Conservation (phyloP, 92 coral and sea anemone species). For the Palythoa grandis region DNA sequence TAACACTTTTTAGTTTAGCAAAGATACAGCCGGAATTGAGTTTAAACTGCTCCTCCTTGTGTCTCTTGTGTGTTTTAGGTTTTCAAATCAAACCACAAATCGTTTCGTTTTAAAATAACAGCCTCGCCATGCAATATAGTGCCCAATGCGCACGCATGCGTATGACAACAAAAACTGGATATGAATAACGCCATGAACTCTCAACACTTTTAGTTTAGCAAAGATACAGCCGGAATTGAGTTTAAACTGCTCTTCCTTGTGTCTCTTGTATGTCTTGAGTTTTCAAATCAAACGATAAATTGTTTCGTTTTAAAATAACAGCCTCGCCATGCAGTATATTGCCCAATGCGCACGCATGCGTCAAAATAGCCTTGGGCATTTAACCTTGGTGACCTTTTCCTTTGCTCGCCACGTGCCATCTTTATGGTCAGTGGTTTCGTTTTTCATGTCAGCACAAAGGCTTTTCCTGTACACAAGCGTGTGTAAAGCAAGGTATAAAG, state of each 20-base stretch:
- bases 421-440: slow-evolving; percentile 23
- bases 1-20: background rate
- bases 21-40: background rate
- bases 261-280: background rate
- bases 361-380: slow-evolving; percentile 6
- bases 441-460: slow-evolving; percentile 21
- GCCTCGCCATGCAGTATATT: background rate
- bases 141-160: background rate
- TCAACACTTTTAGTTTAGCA: background rate
- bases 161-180: background rate
- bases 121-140: background rate
- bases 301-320: background rate
- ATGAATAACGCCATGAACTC: background rate
- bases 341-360: background rate
- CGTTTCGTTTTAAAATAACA: background rate
- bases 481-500: background rate
- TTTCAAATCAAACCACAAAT: background rate
- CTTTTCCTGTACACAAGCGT: slow-evolving; percentile 16
- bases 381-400: slow-evolving; percentile 29
- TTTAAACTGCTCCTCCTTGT: background rate
- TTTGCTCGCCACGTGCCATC: slow-evolving; percentile 33
- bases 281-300: background rate
- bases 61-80: background rate
- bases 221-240: background rate
- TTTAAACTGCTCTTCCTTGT: background rate